A percentile compares a stretch with the other conserved stretches of the same genome.
Conservation (phyloP, 1,140 invertebrate species). For the Pogonomyrmex californicus region DNA sequence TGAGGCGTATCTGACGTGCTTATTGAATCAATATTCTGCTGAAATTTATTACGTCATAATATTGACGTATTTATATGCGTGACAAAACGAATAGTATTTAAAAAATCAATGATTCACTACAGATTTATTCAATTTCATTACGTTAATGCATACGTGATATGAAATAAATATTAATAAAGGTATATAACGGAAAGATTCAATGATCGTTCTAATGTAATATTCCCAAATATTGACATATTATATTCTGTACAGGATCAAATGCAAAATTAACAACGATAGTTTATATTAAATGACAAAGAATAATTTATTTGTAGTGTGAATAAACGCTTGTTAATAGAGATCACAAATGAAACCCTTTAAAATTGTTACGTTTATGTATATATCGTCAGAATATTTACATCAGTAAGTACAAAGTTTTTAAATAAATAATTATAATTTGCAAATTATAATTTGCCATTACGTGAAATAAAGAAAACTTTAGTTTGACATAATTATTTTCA, state of each 20-base stretch:
- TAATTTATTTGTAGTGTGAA: background rate
- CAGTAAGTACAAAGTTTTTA: no score
- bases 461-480: background rate
- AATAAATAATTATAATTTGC: background rate
- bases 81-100: background rate
- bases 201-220: background rate
- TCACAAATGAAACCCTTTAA: background rate
- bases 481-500: background rate
- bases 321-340: background rate
- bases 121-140: constrained; percentile 17
- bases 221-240: background rate
- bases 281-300: background rate
- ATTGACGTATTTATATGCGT: background rate
- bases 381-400: no score
- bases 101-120: constrained; percentile 8
- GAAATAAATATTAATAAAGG: constrained; percentile 16
- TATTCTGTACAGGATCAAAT: background rate
- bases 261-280: background rate
- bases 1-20: background rate
- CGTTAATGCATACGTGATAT: background rate
- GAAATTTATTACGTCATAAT: background rate
- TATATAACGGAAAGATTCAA: background rate
- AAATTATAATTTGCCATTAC: background rate
- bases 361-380: no score
- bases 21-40: background rate